These are phyloP conservation scores for Cantharis flavilabris DNA, from an alignment of 2,888 invertebrate species.

Conservation along the genomic window DNA sequence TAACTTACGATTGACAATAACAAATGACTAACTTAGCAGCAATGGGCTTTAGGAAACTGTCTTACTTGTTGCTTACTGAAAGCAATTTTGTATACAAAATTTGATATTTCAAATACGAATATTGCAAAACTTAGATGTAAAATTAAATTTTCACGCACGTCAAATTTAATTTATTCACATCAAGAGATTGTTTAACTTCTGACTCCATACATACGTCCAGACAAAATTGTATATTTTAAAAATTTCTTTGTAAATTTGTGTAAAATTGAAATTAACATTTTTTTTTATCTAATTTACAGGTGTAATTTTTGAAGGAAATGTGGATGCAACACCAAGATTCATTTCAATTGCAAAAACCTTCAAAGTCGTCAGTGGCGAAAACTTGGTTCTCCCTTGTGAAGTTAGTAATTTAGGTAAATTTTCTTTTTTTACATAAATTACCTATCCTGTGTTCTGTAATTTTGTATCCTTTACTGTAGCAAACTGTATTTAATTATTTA, in stretches of 20 bases:
- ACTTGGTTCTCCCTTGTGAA: constrained; percentile 25
- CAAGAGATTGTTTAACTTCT: neutral
- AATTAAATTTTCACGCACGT: neutral
- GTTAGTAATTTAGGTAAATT: constrained; percentile 27
- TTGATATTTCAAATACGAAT: neutral
- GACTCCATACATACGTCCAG: neutral
- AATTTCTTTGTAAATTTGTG: neutral
- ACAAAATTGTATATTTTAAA: neutral
- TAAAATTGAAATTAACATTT: neutral
- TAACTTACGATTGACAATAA: neutral
- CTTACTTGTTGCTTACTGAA: neutral
- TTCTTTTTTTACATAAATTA: neutral
- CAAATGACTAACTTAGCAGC: neutral
- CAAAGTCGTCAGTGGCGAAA: constrained; percentile 26
- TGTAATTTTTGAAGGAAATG: constrained; percentile 9
- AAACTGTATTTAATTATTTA: neutral
- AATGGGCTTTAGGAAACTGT: neutral
- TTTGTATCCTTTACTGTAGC: neutral
- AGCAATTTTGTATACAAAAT: neutral
- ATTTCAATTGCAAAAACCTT: constrained; percentile 19
- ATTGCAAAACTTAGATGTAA: neutral
- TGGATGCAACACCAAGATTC: constrained; percentile 19
- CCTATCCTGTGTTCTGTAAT: neutral
- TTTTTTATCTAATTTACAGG: constrained; percentile 13
- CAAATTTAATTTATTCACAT: neutral